Base-by-base conservation (phyloP, 1,140 invertebrate species). In the Solenopsis fugax region DNA sequence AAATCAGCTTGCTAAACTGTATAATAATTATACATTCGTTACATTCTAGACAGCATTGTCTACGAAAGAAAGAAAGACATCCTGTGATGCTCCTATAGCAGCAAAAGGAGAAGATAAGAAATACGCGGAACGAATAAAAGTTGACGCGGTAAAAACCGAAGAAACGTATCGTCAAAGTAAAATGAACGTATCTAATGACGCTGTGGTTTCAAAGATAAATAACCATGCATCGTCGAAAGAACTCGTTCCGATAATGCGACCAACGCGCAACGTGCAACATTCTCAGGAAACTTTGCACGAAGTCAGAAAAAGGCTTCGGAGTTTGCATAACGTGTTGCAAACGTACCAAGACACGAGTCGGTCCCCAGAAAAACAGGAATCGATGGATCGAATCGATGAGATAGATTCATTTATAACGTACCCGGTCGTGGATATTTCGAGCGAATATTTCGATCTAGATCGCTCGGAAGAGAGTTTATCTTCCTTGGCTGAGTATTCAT, bases 271-370 rank as follows among this genome's bases (percentile, higher is more conserved):
- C 13, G 29, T 76, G 9, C 29, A 76, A 34, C 45, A 72, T 16
- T 91, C 89, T 12, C 80, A 85, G 16, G 84, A 91, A 58, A 89
- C 81, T 4, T 78, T 94, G 1, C 37, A 89, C 21, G 65, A 87
- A 41, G 90, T 93, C 5, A 91, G 75, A 62, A 82, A 85, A 7
- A 91, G 87, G 58, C 71, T 94, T n/a, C 90, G 92, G 60, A 92
- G 82, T 72, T 82, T 94, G 1, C 92, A 93, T 21, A 85, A 90
- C 6, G 88, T 91, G 50, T 48, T 93, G 10, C 76, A 78, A 62
- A 89, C 62, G 5, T 93, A 91, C 41, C 86, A 86, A 48, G 24
- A 50, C 50, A 41, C 56, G 71, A 85, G n/a, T 67, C 34, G 13
- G 13, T 18, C 41, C 10, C 65, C 18, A 0, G 12, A 37, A 34